Conservation (phyloP, 2,113 vertebrate species). For the Cyprinodon tularosa region DNA sequence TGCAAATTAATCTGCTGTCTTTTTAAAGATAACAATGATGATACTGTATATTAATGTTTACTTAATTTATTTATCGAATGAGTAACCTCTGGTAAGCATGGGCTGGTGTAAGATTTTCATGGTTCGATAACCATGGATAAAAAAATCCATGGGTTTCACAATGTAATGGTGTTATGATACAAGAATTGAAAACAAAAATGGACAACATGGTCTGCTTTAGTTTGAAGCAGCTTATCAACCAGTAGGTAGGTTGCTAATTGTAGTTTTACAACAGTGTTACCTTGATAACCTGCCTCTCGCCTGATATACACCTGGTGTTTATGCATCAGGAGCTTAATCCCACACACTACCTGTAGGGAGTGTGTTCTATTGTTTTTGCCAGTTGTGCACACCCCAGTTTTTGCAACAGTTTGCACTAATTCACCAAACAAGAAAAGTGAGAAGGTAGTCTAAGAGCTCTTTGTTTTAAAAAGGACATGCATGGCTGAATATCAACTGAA, state of each 20-base stretch:
- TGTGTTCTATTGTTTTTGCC: background rate
- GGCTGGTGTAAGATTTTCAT: too few relatives aligned
- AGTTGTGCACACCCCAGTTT: background rate
- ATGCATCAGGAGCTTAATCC: background rate
- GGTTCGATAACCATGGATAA: background rate
- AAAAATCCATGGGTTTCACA: background rate
- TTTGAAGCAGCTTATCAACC: too few relatives aligned
- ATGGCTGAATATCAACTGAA: background rate
- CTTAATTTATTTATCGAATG: background rate
- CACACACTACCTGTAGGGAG: background rate
- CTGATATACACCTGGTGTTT: background rate
- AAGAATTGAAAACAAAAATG: background rate
- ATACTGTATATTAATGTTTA: background rate
- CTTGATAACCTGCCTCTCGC: background rate
- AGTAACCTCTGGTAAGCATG: too few relatives aligned
- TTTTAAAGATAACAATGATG: background rate
- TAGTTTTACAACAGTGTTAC: background rate
- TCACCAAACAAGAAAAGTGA: background rate
- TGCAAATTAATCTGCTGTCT: constrained; percentile 4
- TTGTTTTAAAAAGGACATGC: background rate
- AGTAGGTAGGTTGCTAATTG: background rate
- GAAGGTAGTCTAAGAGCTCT: background rate
- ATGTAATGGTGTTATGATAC: background rate
- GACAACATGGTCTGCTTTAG: background rate
- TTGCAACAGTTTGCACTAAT: background rate